Conservation (phyloP, 2,888 invertebrate genomes). For the Myathropa florea region DNA sequence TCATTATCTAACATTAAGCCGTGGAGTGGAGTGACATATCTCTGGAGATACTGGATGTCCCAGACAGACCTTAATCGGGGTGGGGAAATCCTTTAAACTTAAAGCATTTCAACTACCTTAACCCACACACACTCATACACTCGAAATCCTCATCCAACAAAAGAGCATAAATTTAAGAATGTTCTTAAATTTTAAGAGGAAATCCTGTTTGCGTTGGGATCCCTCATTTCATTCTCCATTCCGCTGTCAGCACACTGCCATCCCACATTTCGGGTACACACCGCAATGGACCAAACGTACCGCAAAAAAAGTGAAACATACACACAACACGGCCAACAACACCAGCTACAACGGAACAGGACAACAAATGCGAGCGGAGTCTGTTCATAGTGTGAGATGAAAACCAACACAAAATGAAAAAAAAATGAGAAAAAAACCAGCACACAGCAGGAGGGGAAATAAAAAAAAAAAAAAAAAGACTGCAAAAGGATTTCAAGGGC, state of each 20-base stretch:
- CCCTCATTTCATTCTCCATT: conserved; percentile 31
- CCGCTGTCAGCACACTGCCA: conserved; percentile 37
- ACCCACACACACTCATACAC: not conserved
- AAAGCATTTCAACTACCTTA: conserved; percentile 4
- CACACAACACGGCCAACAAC: not conserved
- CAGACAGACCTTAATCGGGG: conserved; percentile 53
- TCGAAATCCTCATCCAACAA: not conserved
- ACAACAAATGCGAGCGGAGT: conserved; percentile 53
- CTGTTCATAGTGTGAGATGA: conserved; percentile 32
- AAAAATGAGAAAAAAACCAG: conserved; percentile 8
- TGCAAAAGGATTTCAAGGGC: conserved; percentile 57
- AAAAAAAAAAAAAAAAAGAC: conserved; percentile 5
- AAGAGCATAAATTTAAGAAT: conserved; percentile 58
- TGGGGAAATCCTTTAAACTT: conserved; percentile 49
- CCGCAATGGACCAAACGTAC: conserved; percentile 36
- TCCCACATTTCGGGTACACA: conserved; percentile 24
- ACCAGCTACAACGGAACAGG: not conserved
- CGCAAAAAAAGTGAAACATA: not conserved
- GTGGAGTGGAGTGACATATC: conserved; percentile 16
- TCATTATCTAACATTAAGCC: conserved; percentile 56
- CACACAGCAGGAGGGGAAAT: not conserved
- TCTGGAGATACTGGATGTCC: conserved; percentile 52
- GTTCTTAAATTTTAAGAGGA: conserved; percentile 61
- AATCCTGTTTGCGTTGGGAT: conserved; percentile 44
- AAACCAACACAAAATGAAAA: conserved; percentile 23